Percentiles rank a stretch among this genome's conserved stretches.
These are phyloP conservation scores for Zingel zingel DNA, from an alignment of 2,113 vertebrate species.

Conservation along the genomic window DNA sequence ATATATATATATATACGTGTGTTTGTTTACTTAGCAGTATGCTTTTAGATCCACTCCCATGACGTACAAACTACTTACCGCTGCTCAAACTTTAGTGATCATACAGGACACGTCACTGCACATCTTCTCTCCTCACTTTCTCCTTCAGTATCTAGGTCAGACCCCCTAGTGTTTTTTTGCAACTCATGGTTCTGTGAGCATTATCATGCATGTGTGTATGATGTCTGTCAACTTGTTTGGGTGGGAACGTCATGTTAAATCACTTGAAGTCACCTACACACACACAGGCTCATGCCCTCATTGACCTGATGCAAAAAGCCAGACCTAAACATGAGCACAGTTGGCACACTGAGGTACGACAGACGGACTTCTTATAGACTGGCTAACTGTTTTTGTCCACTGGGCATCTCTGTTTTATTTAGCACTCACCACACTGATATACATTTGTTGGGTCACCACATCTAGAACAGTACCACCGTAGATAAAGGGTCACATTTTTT, in stretches of 20 bases:
- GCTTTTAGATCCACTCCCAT: conserved; percentile 36
- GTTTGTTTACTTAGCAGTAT: conserved; percentile 18
- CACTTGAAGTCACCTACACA: conserved; percentile 30
- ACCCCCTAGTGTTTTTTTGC: conserved; percentile 51
- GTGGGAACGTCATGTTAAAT: conserved; percentile 62
- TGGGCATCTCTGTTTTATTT: conserved; percentile 16
- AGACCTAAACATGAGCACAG: conserved; percentile 9
- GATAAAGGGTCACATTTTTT: neutral
- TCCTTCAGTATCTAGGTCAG: conserved; percentile 71
- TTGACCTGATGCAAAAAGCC: conserved; percentile 49
- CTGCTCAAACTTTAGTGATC: conserved; percentile 45
- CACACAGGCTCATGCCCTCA: neutral
- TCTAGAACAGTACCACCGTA: neutral
- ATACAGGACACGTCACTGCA: conserved; percentile 16
- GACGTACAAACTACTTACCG: conserved; percentile 28
- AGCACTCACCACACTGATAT: neutral
- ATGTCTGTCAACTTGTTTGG: conserved; percentile 72
- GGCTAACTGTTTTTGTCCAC: neutral
- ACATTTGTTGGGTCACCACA: neutral
- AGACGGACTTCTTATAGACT: neutral
- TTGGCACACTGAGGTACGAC: conserved; percentile 2
- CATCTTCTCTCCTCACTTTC: conserved; percentile 20
- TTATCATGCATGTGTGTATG: conserved; percentile 43
- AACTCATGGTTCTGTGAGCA: conserved; percentile 58
- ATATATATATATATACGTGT: no score